These are phyloP conservation scores for Lasioglossum malachurum DNA, from an alignment of 2,888 invertebrate species.

Conservation along the genomic window DNA sequence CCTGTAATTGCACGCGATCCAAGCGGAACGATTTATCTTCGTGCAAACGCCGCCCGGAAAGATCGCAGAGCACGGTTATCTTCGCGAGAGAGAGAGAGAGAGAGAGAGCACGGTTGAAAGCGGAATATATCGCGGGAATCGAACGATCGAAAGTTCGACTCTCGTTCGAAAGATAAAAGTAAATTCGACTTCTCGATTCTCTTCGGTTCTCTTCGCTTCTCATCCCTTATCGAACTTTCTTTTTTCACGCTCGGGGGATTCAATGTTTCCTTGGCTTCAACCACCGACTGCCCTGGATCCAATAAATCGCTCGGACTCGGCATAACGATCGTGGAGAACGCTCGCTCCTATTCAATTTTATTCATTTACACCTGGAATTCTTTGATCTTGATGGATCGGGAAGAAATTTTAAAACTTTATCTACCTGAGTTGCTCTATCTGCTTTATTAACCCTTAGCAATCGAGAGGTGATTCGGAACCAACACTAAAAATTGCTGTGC, in stretches of 20 bases:
- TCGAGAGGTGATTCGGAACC: too few species aligned
- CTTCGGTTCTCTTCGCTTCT: not conserved
- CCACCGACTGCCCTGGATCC: not conserved
- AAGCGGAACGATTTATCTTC: not conserved
- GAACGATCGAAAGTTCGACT: constrained; percentile 4
- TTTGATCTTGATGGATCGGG: not conserved
- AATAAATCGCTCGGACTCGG: not conserved
- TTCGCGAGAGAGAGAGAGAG: not conserved
- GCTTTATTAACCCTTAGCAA: too few species aligned
- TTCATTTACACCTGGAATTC: not conserved
- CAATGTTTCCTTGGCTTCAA: not conserved
- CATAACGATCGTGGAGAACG: not conserved
- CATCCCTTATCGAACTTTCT: not conserved
- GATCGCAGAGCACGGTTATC: not conserved
- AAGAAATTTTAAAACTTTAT: not conserved
- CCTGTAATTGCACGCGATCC: not conserved
- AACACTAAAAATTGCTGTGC: too few species aligned
- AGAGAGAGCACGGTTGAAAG: not conserved
- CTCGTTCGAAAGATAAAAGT: not conserved
- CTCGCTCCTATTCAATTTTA: not conserved
- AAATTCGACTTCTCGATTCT: not conserved
- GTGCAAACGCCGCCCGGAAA: not conserved
- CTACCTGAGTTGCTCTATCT: too few species aligned
- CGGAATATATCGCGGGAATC: not conserved
- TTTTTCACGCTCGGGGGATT: not conserved